phyloP scores from a whole-genome alignment of 2,888 invertebrate species.

The Drosophila anomelani region DNA sequence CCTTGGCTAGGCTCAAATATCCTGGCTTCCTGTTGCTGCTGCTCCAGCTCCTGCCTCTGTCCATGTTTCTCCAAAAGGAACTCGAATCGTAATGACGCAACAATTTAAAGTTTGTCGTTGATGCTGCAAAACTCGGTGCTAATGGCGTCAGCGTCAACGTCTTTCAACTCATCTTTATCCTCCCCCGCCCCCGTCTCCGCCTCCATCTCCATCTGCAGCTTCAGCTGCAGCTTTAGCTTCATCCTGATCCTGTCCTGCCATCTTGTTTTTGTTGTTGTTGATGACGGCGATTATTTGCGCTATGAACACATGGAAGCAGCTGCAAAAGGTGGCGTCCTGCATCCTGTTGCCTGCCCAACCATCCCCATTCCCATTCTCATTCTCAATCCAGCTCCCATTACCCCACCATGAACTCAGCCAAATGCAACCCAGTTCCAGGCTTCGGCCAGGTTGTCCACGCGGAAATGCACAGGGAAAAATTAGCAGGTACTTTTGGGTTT shows the following conservation, averaged over 20 bases:
- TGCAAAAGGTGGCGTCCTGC: slow-evolving; percentile 75
- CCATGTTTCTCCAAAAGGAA: slow-evolving; percentile 8
- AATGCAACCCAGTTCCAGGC: slow-evolving; percentile 27
- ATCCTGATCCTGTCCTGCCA: slow-evolving; percentile 39
- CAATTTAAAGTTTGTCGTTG: slow-evolving; percentile 81
- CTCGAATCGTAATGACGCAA: slow-evolving; percentile 79
- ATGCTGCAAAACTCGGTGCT: slow-evolving; percentile 78
- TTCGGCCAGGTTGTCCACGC: slow-evolving; percentile 41
- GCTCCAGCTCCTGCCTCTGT: not conserved
- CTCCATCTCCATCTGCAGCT: not conserved
- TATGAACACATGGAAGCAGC: slow-evolving; percentile 80
- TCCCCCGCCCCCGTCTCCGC: not conserved
- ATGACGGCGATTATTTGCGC: slow-evolving; percentile 79
- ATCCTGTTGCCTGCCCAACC: slow-evolving; percentile 64
- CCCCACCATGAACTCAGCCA: slow-evolving; percentile 1
- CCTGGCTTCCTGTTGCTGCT: slow-evolving; percentile 44
- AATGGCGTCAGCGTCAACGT: slow-evolving; percentile 75
- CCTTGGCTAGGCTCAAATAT: slow-evolving; percentile 43
- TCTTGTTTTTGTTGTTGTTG: slow-evolving; percentile 64
- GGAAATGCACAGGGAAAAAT: slow-evolving; percentile 12
- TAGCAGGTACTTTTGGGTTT: not conserved
- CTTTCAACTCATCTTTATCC: slow-evolving; percentile 63
- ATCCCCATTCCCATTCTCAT: not conserved
- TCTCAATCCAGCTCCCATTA: not conserved
- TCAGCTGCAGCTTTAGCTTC: slow-evolving; percentile 9